Evolutionary conservation across 2,113 vertebrate genomes (phyloP).

Genomic region (Noctilio leporinus): DNA sequence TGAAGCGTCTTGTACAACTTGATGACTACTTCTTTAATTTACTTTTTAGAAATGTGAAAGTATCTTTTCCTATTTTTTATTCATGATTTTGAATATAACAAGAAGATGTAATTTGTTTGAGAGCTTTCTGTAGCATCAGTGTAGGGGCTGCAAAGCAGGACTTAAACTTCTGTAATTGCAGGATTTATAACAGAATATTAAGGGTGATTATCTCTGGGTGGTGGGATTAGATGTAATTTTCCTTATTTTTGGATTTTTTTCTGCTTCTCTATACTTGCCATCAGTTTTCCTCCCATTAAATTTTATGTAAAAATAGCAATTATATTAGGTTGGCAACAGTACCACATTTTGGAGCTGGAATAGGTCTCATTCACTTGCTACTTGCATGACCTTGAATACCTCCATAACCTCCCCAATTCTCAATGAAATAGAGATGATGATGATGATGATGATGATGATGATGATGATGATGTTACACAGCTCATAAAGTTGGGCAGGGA

Average conservation of each 20-base stretch:
- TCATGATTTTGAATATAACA: neutral
- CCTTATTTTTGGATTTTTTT: neutral
- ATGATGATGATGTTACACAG: neutral
- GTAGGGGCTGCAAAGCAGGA: neutral
- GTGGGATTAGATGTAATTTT: slow-evolving; percentile 50
- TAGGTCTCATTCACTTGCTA: neutral
- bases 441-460: neutral
- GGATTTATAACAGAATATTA: slow-evolving; percentile 37
- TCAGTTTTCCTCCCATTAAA: neutral
- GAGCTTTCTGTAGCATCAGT: neutral
- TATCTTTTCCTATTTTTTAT: neutral
- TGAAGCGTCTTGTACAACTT: neutral
- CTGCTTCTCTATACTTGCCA: slow-evolving; percentile 6
- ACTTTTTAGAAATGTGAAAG: neutral
- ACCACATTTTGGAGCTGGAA: neutral
- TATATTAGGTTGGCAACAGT: neutral
- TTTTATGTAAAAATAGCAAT: neutral
- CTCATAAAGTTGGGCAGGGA: neutral
- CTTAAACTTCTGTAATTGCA: slow-evolving; percentile 13
- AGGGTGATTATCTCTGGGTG: slow-evolving; percentile 42
- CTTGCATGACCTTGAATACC: neutral
- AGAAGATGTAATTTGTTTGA: neutral
- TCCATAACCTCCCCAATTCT: neutral
- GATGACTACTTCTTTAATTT: neutral
- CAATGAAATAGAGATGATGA: neutral